Evolutionary conservation across 2,797 vertebrate genomes (phyloP), one percentile per base, ranked within the genome.

Genomic region (Coilia nasus): DNA sequence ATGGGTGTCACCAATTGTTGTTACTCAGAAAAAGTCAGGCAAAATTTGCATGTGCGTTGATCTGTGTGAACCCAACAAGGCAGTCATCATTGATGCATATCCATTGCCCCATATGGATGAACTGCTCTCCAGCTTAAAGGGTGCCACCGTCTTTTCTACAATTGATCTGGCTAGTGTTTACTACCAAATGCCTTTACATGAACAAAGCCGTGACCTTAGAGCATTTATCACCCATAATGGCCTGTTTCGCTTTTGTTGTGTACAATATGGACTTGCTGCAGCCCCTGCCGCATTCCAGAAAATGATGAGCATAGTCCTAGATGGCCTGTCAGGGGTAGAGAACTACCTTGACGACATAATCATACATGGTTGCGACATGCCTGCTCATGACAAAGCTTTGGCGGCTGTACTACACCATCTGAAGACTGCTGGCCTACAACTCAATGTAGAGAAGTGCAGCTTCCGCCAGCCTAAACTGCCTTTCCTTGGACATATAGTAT

Each of bases 1-100:
- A 11, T 88, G 85, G 85, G 83, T 78, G 25, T 86, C 25, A 75
- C 85, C 83, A 75, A 84, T 86, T 50, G 85, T 82, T 1, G 85
- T 83, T 19, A 85, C 50, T 1, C 81, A 82, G 60, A 87, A 84
- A 31, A 87, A 71, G 81, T 81, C 80, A 64, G 86, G 83, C 35
- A 82, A 56, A 78, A 87, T 85, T 23, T 41, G 81, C 46, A 80
- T 83, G 57, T 85, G 83, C 25, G 56, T 81, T 60, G 84, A 85
- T 57, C 81, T 87, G 9, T 17, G n/a, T 19, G 84, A 83, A 64
- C 81, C 59, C 41, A 87, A 84, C 71, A 87, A 87, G 71, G 82
- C 87, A 28, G 85, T 87, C 50, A 78, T 84, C 21, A 47, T 85
- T 25, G 84, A 85, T 62, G 81, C 71, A 81, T 78, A 81, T 62